A percentile compares a stretch with the other conserved stretches of the same genome.
These are phyloP conservation scores for Agonopterix arenella DNA, from an alignment of 2,888 invertebrate species.

Conservation along the genomic window DNA sequence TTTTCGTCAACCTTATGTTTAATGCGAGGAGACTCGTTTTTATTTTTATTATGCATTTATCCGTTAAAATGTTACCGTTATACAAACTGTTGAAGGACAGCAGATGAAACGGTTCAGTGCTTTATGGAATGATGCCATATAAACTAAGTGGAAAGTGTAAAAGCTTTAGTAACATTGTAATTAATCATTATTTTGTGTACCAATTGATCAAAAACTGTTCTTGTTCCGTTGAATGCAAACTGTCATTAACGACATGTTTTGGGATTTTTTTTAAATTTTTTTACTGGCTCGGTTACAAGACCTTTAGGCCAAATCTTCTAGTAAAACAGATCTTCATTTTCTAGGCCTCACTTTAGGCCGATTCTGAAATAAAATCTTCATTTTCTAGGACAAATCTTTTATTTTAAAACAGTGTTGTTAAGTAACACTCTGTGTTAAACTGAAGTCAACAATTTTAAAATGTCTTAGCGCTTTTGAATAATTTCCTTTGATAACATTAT, in stretches of 20 bases:
- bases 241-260: no score
- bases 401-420: no score
- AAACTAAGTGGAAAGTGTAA: not conserved
- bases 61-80: constrained; percentile 53
- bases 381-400: no score
- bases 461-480: not conserved
- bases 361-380: no score
- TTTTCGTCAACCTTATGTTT: constrained; percentile 30
- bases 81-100: constrained; percentile 26
- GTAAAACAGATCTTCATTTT: no score
- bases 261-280: no score
- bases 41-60: constrained; percentile 41
- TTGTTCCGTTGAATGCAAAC: not conserved
- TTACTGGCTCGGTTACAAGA: no score
- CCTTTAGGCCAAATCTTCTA: no score
- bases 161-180: constrained; percentile 4
- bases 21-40: constrained; percentile 23
- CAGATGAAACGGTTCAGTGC: constrained; percentile 5
- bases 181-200: not conserved
- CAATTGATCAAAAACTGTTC: not conserved
- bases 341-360: no score
- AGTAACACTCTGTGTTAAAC: no score
- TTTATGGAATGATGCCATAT: constrained; percentile 1
- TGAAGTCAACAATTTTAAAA: no score
- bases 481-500: not conserved